Conservation (phyloP, 2,797 vertebrate species). For the Danionella dracula region DNA sequence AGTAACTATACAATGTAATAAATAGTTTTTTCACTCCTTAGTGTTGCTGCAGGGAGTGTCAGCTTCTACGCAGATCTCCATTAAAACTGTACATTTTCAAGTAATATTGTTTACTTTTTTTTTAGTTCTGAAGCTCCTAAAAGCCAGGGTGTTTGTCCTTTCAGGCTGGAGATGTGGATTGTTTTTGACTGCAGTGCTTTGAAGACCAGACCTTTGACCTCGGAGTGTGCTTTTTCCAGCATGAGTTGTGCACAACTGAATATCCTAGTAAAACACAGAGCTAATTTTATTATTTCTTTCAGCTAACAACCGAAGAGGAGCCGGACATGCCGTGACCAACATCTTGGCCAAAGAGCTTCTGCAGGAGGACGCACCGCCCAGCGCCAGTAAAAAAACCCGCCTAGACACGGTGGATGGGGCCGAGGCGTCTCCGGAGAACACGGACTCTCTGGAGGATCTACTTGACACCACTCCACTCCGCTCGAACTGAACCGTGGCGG, state of each 20-base stretch:
- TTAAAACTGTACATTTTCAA: neutral
- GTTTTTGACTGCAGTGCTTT: conserved; percentile 6
- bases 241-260: neutral
- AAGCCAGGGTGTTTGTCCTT: too few relatives aligned
- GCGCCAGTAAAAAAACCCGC: conserved; percentile 45
- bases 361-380: conserved; percentile 68
- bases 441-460: conserved; percentile 66
- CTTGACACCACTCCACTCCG: conserved; percentile 54
- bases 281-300: too few relatives aligned
- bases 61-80: too few relatives aligned
- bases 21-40: too few relatives aligned
- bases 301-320: conserved; percentile 79
- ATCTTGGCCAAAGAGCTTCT: conserved; percentile 83
- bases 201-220: conserved; percentile 17
- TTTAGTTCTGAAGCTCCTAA: too few relatives aligned
- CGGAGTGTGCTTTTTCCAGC: neutral
- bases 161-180: neutral
- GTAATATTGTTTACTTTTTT: too few relatives aligned
- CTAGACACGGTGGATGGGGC: conserved; percentile 39
- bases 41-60: too few relatives aligned
- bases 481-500: conserved; percentile 55
- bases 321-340: conserved; percentile 81
- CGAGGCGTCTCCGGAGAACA: conserved; percentile 51
- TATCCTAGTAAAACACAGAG: conserved; percentile 13
- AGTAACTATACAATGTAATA: too few relatives aligned